Evolutionary conservation across 2,797 vertebrate species (phyloP), one percentile per base, ranked within the genome.

Genomic region (Euphonia xanthogaster): DNA sequence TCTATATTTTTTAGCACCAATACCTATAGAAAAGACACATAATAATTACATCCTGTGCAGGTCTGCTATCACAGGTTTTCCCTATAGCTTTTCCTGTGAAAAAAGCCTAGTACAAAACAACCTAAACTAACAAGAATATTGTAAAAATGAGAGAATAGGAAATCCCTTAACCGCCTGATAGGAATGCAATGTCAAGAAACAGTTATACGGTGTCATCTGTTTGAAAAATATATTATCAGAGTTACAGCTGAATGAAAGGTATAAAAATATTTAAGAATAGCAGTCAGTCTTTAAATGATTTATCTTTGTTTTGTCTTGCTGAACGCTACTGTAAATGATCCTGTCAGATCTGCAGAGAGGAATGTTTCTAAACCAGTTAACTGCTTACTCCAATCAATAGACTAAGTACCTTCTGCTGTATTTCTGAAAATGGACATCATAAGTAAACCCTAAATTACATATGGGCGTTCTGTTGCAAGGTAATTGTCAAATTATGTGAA

Each of bases 401-500:
- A 61, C 51, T 42, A 74, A 70, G 44, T 57, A 55, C 9, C 68
- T 37, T 81, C 44, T 77, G 54, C 40, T 78, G 35, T 61, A 86
- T 75, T 91, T 74, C 75, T 82, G 86, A 48, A 70, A 95, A 83
- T 1, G 3, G 57, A 83, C 89, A 67, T 68, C 31, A 44, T 77
- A 85, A 92, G 75, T 83, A 92, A 92, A 62, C 27, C 79, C 57
- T 58, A 72, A 88, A 88, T 89, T 80, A n/a, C 57, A 62, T 33
- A 55, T 13, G 62, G 44, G 60, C 53, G 57, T 91, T 94, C 58
- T 75, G 27, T 66, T 91, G 74, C 76, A 86, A 95, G 84, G 65
- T 66, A 95, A 92, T 65, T 82, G 50, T 83, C 66, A 93, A 86
- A 94, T 83, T 85, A 86, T 58, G 40, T 93, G 86, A 89, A 88